Percentiles rank a stretch among this genome's conserved stretches.
Conservation (phyloP, 92 coral and sea anemone genomes). For the Phenganax marumi region DNA sequence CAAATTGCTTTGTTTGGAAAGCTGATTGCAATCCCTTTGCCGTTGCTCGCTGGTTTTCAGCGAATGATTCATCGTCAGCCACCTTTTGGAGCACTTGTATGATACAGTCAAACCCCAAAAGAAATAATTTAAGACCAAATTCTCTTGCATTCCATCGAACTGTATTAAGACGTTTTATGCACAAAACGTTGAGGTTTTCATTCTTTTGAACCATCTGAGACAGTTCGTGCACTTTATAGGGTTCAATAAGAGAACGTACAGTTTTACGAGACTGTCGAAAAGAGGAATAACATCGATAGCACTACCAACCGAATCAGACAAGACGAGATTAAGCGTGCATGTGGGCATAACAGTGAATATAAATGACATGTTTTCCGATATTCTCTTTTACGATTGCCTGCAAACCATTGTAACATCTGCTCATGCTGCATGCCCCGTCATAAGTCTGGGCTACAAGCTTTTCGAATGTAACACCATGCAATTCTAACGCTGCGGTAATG, state of each 20-base stretch:
- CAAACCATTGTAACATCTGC: neutral
- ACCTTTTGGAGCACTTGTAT: neutral
- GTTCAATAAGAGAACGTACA: neutral
- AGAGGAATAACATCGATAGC: neutral
- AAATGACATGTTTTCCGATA: neutral
- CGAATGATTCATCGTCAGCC: neutral
- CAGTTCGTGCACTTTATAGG: neutral
- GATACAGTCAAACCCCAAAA: neutral
- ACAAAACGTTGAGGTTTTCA: neutral
- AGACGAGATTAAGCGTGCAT: conserved; percentile 8
- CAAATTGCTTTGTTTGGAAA: conserved; percentile 14
- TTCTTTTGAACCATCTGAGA: neutral
- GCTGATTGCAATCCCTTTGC: neutral
- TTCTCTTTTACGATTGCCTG: neutral
- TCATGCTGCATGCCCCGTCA: conserved; percentile 5
- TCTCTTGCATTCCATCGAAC: conserved; percentile 23
- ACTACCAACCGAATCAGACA: neutral
- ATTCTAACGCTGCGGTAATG: conserved; percentile 15
- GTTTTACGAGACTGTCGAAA: neutral
- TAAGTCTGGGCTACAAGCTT: conserved; percentile 5
- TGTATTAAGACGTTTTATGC: neutral
- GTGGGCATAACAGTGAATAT: neutral
- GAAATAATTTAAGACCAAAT: conserved; percentile 8
- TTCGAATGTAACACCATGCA: conserved; percentile 26
- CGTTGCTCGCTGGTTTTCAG: neutral